phyloP scores from a whole-genome alignment of 2,797 vertebrate genomes.

The Rhadinocentrus ornatus region DNA sequence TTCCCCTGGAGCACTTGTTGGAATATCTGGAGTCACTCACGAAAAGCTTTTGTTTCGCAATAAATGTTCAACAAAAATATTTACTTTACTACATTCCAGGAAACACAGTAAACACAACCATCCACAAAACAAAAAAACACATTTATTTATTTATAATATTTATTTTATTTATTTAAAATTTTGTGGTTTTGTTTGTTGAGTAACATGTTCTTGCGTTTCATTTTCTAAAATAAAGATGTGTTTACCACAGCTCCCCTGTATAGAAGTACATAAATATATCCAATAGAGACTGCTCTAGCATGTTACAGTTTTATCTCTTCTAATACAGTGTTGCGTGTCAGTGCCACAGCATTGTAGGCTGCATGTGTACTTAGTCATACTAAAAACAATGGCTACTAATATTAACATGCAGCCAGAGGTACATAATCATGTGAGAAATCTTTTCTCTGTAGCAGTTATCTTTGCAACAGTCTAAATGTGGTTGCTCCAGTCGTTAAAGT shows the following conservation, averaged over 20 bases:
- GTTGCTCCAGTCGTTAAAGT: conserved; percentile 30
- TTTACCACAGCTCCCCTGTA: too few species aligned
- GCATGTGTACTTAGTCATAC: conserved; percentile 1
- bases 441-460: conserved; percentile 36
- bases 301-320: background rate
- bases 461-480: conserved; percentile 36
- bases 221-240: too few species aligned
- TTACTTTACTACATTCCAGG: too few species aligned
- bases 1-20: too few species aligned
- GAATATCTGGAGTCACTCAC: background rate
- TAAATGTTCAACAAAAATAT: too few species aligned
- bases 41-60: background rate
- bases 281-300: background rate
- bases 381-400: background rate
- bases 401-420: conserved; percentile 13
- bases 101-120: too few species aligned
- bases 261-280: too few species aligned
- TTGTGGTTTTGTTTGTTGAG: too few species aligned
- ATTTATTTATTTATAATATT: too few species aligned
- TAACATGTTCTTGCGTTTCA: too few species aligned
- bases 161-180: too few species aligned
- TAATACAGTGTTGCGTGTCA: background rate
- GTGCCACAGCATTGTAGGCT: background rate
- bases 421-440: conserved; percentile 39
- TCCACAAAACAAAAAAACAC: too few species aligned